Evolutionary conservation across 2,888 invertebrate genomes (phyloP).

Genomic region (Drosophila percnosoma): DNA sequence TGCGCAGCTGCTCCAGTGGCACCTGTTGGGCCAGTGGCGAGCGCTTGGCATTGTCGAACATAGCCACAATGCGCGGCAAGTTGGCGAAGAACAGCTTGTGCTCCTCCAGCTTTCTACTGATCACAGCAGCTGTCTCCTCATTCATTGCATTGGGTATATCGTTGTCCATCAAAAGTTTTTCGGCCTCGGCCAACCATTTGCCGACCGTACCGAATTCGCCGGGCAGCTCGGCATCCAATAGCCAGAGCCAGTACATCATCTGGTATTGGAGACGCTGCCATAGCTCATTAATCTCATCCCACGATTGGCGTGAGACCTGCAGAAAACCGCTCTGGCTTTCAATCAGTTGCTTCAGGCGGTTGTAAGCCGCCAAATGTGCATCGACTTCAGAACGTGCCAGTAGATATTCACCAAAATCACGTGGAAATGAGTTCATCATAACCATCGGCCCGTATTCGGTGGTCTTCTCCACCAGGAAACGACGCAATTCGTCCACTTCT

Average conservation of each 20-base stretch:
- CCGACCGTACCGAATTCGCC: conserved; percentile 94
- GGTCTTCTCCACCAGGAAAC: conserved; percentile 93
- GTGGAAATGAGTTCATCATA: conserved; percentile 90
- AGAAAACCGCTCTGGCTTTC: conserved; percentile 91
- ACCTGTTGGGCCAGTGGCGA: conserved; percentile 90
- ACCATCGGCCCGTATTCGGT: conserved; percentile 91
- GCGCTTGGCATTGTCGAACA: conserved; percentile 91
- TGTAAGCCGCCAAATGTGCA: conserved; percentile 89
- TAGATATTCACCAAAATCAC: conserved; percentile 92
- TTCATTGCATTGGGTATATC: conserved; percentile 94
- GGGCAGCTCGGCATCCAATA: conserved; percentile 93
- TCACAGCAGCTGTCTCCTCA: conserved; percentile 94
- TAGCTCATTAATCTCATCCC: conserved; percentile 91
- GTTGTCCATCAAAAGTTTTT: conserved; percentile 90
- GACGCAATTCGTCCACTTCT: conserved; percentile 91
- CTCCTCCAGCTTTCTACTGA: conserved; percentile 94
- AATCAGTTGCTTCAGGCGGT: conserved; percentile 91
- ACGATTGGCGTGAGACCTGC: conserved; percentile 93
- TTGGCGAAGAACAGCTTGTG: conserved; percentile 96
- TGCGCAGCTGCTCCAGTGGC: conserved; percentile 92
- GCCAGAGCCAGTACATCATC: conserved; percentile 94
- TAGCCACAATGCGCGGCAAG: conserved; percentile 90
- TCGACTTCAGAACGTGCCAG: conserved; percentile 92
- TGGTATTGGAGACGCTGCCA: conserved; percentile 93
- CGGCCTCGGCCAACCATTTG: conserved; percentile 95